Conservation (phyloP, 2,113 vertebrate genomes). For the Zosterops hypoxanthus region DNA sequence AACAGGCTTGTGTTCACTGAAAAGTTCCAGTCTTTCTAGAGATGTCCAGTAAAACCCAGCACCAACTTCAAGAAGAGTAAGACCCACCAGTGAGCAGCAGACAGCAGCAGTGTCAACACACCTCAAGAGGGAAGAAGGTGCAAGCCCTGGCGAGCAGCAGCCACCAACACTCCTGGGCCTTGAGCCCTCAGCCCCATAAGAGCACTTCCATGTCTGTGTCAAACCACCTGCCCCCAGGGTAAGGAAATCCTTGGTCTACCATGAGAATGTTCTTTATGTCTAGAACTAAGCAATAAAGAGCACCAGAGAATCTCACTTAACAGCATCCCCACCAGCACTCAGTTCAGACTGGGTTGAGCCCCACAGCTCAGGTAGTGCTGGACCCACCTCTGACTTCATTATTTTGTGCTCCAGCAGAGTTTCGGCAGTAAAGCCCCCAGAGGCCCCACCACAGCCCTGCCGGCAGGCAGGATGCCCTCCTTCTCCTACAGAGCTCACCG, state of each 20-base stretch:
- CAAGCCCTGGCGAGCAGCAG: not conserved
- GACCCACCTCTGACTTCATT: not conserved
- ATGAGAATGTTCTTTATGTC: not conserved
- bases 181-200: accelerated
- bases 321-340: accelerated
- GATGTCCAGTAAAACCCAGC: not conserved
- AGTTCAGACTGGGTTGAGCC: accelerated
- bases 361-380: not conserved
- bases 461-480: accelerated
- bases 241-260: not conserved
- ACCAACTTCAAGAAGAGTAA: not conserved
- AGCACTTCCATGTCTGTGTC: accelerated
- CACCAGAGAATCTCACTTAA: not conserved
- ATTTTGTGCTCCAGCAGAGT: not conserved
- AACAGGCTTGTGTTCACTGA: not conserved
- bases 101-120: not conserved
- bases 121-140: not conserved
- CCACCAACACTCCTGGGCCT: not conserved
- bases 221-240: not conserved
- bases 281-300: not conserved
- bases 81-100: not conserved
- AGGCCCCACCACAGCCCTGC: accelerated
- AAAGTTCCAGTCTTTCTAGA: not conserved
- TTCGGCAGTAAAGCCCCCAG: not conserved
- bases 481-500: not conserved